Base-by-base conservation (phyloP, 2,888 invertebrate genomes). In the Chymomyza amoena region DNA sequence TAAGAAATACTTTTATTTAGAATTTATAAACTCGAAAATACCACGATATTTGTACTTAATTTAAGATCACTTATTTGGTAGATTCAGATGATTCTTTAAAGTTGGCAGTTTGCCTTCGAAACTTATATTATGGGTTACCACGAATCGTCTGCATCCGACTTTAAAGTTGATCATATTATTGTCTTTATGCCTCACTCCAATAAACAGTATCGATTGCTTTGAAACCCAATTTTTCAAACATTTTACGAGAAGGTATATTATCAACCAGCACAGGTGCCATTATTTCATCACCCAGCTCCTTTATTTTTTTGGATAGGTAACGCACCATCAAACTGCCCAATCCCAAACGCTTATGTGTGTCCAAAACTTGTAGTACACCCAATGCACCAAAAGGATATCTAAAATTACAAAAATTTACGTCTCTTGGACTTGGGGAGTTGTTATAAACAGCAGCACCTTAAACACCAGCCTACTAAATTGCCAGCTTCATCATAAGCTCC, bases 191-290 rank as follows among this genome's bases (percentile, higher is more conserved):
- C 18, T 1, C 18, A 20, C 20, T 57, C 70, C 75, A 78, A 32
- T 15, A 66, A 6, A 68, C 52, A 18, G 64, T 59, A 59, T 77
- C 77, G 7, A 76, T 68, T 50, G 64, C 32, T 61, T 79, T 64
- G 66, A 81, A 81, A 25, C 79, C 77, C 9, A 78, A 20, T 64
- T 77, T 78, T 15, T 77, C 70, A 68, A 81, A 81, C 69, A 79
- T 71, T 25, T 69, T 70, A 16, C 65, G 59, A 7, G 79, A 79
- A 18, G 73, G 57, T 20, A 39, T 65, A 32, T 69, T 69, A 4
- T 10, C n/a, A 64, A 73, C 73, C 2, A 75, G 67, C 10, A 79
- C 76, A 1, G 76, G 71, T 9, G 77, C 77, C 36, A 57, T 64
- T 6, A 68, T 62, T 50, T 81, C 81, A 25, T 56, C 15, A 10